phyloP scores from a whole-genome alignment of 2,888 invertebrate genomes.

The Antheraea assamensis region DNA sequence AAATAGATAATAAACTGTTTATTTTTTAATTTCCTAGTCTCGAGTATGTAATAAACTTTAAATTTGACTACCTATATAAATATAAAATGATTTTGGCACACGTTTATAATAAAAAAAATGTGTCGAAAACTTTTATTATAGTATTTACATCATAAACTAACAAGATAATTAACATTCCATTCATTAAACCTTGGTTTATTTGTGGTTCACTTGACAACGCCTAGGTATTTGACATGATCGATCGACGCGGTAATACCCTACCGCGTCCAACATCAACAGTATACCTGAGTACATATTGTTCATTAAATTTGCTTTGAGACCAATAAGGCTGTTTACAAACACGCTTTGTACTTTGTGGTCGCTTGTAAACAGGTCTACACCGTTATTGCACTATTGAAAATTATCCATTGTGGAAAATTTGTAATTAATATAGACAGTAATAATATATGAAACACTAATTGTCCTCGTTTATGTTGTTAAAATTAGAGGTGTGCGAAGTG shows the following conservation, averaged over 20 bases:
- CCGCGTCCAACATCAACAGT: slow-evolving; percentile 8
- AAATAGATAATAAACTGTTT: neutral
- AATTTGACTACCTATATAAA: too few relatives aligned
- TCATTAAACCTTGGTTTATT: slow-evolving; percentile 17
- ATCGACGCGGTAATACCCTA: slow-evolving; percentile 19
- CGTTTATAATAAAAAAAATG: neutral
- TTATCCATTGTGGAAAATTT: slow-evolving; percentile 52
- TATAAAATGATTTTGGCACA: neutral
- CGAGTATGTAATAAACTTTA: neutral
- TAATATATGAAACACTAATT: neutral
- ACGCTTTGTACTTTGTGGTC: slow-evolving; percentile 66
- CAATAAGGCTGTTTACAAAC: slow-evolving; percentile 66
- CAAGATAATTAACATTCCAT: slow-evolving; percentile 20
- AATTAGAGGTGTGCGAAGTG: too few relatives aligned
- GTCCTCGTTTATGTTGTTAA: neutral
- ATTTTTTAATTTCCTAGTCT: neutral
- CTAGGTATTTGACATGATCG: slow-evolving; percentile 24
- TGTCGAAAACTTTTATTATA: neutral
- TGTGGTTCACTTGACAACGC: slow-evolving; percentile 21
- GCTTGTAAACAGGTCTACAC: slow-evolving; percentile 53
- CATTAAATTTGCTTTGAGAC: slow-evolving; percentile 62
- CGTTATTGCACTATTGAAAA: slow-evolving; percentile 59
- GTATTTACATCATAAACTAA: neutral
- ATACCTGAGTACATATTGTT: slow-evolving; percentile 24
- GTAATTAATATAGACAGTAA: slow-evolving; percentile 48